Evolutionary conservation across 2,888 invertebrate genomes (phyloP).

Genomic region (Erebia epiphron): DNA sequence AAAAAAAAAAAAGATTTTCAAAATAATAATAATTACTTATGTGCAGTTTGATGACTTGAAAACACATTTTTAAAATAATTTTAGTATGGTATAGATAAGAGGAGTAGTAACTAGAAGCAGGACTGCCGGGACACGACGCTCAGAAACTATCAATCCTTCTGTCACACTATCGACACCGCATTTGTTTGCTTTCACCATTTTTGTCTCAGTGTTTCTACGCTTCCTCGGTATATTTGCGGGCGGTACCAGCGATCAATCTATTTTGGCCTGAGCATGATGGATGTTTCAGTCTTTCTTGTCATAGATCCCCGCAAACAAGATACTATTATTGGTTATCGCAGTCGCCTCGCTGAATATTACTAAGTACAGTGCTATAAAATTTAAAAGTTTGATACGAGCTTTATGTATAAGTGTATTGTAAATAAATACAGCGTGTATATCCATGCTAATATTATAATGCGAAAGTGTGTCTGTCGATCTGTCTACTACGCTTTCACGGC

Average conservation of each 20-base stretch:
- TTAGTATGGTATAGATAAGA: not conserved
- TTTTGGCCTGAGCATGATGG: conserved; percentile 72
- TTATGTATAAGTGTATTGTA: not conserved
- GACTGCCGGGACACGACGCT: conserved; percentile 20
- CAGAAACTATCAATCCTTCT: conserved; percentile 77
- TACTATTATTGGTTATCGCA: conserved; percentile 14
- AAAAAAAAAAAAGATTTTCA: too few relatives aligned
- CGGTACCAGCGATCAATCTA: conserved; percentile 74
- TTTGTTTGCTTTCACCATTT: conserved; percentile 80
- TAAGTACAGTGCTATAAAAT: not conserved
- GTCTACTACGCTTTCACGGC: too few relatives aligned
- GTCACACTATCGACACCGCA: conserved; percentile 77
- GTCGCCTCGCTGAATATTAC: not conserved
- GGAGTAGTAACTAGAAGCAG: conserved; percentile 9
- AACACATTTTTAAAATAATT: too few relatives aligned
- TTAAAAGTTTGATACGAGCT: not conserved
- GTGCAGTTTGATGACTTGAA: too few relatives aligned
- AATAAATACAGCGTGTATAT: not conserved
- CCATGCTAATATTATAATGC: not conserved
- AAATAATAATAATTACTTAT: not conserved
- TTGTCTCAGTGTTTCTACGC: conserved; percentile 70
- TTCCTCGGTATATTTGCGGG: conserved; percentile 57
- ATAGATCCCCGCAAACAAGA: conserved; percentile 39
- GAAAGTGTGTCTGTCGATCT: not conserved
- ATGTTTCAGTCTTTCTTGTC: conserved; percentile 58